These are phyloP conservation scores for Drosophila biarmipes DNA, from an alignment of 1,140 invertebrate genomes.

Conservation along the genomic window DNA sequence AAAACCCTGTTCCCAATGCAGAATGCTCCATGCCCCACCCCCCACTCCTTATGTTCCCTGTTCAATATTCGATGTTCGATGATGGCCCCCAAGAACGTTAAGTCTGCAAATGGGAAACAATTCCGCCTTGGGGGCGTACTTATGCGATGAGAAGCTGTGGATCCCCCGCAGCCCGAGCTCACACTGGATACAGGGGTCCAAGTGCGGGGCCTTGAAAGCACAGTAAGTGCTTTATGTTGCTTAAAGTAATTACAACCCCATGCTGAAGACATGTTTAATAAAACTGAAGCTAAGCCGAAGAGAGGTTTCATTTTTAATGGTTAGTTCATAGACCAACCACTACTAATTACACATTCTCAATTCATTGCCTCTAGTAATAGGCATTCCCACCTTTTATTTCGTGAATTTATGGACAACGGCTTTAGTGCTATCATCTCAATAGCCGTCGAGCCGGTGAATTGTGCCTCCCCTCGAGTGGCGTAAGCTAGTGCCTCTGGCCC, in stretches of 20 bases:
- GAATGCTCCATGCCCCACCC: not conserved
- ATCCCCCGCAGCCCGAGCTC: slow-evolving; percentile 1
- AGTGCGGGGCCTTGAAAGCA: not conserved
- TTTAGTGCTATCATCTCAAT: slow-evolving; percentile 10
- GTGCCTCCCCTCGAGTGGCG: not conserved
- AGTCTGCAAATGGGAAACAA: slow-evolving; percentile 23
- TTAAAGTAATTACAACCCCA: too few relatives aligned
- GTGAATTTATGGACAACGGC: slow-evolving; percentile 2
- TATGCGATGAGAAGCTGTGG: not conserved
- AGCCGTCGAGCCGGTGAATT: not conserved
- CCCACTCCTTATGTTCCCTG: not conserved
- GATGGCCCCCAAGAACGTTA: slow-evolving; percentile 15
- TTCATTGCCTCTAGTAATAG: not conserved
- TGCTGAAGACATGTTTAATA: too few relatives aligned
- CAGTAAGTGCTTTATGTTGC: not conserved
- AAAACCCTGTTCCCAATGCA: not conserved
- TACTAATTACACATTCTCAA: not conserved
- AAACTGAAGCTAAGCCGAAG: too few relatives aligned
- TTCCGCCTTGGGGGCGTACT: slow-evolving; percentile 12
- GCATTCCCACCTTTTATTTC: not conserved
- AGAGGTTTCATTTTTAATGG: not conserved
- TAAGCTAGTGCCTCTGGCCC: slow-evolving; percentile 2
- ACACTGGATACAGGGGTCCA: not conserved
- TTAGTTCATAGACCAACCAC: too few relatives aligned
- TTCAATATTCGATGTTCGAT: slow-evolving; percentile 2